phyloP scores from a whole-genome alignment of 2,797 vertebrate species.

The Apodemus agrarius region DNA sequence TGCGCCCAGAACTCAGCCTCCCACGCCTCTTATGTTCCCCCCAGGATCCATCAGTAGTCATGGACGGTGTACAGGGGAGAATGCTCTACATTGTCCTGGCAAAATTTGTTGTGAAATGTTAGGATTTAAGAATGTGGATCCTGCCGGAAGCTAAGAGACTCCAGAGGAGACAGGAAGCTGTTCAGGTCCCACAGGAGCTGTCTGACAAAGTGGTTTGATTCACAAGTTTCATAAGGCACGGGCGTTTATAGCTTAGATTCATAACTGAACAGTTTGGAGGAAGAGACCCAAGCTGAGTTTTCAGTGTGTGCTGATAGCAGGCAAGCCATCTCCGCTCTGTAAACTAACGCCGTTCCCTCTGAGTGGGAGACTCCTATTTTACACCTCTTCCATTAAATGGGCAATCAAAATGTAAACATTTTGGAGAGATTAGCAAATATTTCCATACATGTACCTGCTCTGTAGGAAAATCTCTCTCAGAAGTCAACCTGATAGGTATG shows the following conservation, averaged over 20 bases:
- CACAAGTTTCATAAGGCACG: neutral
- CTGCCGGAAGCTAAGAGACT: neutral
- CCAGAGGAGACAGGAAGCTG: neutral
- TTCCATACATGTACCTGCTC: neutral
- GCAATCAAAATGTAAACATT: neutral
- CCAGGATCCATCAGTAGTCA: neutral
- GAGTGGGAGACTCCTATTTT: neutral
- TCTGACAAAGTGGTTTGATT: neutral
- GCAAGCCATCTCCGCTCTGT: neutral
- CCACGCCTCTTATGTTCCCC: neutral
- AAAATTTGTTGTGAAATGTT: neutral
- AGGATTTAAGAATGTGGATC: neutral
- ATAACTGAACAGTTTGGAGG: neutral
- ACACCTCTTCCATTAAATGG: neutral
- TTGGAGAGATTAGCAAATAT: neutral
- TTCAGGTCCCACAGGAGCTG: neutral
- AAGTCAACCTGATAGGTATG: neutral
- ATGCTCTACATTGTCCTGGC: neutral
- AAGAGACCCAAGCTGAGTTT: neutral
- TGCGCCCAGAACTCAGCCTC: neutral
- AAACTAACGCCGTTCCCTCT: neutral
- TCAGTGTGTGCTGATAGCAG: accelerated
- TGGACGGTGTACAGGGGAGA: neutral
- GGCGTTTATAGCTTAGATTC: neutral
- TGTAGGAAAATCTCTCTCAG: neutral